A percentile compares a stretch with the other conserved stretches of the same genome.
Conservation (phyloP, 2,888 invertebrate species). For the Acrobasis consociella region DNA sequence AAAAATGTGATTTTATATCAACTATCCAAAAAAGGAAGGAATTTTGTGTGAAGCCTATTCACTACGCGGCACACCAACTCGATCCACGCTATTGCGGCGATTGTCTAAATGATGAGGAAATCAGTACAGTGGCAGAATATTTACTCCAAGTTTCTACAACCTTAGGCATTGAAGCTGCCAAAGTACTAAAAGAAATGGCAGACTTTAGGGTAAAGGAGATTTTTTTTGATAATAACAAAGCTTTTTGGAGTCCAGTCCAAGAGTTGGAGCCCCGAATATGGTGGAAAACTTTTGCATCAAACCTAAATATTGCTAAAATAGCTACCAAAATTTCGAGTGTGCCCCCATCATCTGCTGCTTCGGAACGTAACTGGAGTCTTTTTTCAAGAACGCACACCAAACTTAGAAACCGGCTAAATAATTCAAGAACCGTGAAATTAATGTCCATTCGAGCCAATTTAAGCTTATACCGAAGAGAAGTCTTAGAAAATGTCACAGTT, state of each 20-base stretch:
- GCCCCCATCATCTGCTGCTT: conserved; percentile 27
- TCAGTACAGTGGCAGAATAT: not conserved
- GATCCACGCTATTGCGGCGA: conserved; percentile 10
- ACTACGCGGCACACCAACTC: conserved; percentile 10
- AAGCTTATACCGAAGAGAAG: not conserved
- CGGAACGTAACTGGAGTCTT: conserved; percentile 26
- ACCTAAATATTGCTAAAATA: conserved; percentile 7
- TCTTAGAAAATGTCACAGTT: not conserved
- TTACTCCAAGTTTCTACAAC: not conserved
- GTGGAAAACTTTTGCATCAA: conserved; percentile 24
- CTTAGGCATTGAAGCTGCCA: conserved; percentile 2
- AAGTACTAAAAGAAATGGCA: conserved; percentile 13
- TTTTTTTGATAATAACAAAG: conserved; percentile 19
- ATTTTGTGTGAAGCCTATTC: conserved; percentile 7
- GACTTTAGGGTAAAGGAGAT: conserved; percentile 15
- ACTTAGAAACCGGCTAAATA: conserved; percentile 24
- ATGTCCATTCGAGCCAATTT: conserved; percentile 6
- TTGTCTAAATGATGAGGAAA: conserved; percentile 9
- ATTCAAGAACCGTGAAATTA: not conserved
- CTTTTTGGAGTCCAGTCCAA: conserved; percentile 23
- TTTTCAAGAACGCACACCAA: conserved; percentile 27
- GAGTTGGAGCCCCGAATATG: conserved; percentile 22
- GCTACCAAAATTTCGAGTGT: conserved; percentile 26
- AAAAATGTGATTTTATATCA: conserved; percentile 1
- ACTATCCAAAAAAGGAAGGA: conserved; percentile 9